A percentile compares a stretch with the other conserved stretches of the same genome.
phyloP scores from a whole-genome alignment of 2,797 vertebrate genomes.

The Clarias platycephalus region DNA sequence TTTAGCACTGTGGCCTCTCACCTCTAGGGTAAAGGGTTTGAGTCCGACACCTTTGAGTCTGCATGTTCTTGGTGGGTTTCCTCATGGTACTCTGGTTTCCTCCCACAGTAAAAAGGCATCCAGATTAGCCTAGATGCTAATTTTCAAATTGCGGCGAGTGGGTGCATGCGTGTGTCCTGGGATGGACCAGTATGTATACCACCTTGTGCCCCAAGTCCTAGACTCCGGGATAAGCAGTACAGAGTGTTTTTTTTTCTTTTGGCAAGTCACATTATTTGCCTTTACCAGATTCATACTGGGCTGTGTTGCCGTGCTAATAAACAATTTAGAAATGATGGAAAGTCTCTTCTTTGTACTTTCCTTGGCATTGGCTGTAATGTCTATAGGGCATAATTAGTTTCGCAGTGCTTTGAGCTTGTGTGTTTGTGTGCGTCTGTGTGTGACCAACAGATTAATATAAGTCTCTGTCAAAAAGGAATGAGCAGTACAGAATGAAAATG shows the following conservation, averaged over 20 bases:
- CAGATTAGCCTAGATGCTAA: too few relatives aligned
- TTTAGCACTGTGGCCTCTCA: too few relatives aligned
- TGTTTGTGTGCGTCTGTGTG: not conserved
- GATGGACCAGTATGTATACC: too few relatives aligned
- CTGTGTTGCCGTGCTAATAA: not conserved
- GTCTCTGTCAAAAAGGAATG: slow-evolving; percentile 6
- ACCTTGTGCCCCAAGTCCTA: too few relatives aligned
- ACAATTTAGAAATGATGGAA: slow-evolving; percentile 12
- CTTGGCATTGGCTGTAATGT: not conserved
- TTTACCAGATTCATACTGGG: not conserved
- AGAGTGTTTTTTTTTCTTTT: not conserved
- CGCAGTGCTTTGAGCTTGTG: not conserved
- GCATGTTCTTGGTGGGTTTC: too few relatives aligned
- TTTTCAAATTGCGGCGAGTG: too few relatives aligned
- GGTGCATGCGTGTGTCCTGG: too few relatives aligned
- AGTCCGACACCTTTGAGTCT: too few relatives aligned
- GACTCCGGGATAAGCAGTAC: too few relatives aligned
- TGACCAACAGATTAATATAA: slow-evolving; percentile 7
- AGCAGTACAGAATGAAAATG: not conserved
- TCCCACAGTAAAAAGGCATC: too few relatives aligned
- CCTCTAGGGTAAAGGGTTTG: too few relatives aligned
- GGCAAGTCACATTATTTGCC: not conserved
- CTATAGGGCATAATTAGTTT: slow-evolving; percentile 7
- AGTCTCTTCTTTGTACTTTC: slow-evolving; percentile 20
- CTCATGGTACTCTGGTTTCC: too few relatives aligned